These are phyloP conservation scores for Cavia porcellus DNA, from an alignment of 2,113 vertebrate genomes.

Conservation along the genomic window DNA sequence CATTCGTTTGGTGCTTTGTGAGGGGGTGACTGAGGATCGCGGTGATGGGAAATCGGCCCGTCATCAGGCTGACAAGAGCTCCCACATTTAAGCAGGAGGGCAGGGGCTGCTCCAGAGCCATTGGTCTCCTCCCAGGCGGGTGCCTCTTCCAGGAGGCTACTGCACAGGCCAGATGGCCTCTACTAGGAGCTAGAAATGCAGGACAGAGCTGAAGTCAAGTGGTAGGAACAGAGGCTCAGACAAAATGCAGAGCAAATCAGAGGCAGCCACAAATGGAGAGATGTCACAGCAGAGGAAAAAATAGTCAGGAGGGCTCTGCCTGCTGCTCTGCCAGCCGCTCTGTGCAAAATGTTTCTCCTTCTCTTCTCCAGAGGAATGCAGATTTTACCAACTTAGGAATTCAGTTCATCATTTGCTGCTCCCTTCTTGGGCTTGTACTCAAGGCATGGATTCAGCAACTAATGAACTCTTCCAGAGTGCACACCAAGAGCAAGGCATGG, in stretches of 20 bases:
- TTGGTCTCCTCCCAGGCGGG: neutral
- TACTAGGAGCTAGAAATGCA: slow-evolving; percentile 68
- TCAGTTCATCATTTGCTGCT: neutral
- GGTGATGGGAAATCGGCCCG: slow-evolving; percentile 65
- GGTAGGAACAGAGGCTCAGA: slow-evolving; percentile 57
- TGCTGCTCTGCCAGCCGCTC: slow-evolving; percentile 77
- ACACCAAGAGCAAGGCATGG: neutral
- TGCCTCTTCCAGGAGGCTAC: slow-evolving; percentile 56
- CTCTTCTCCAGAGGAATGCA: slow-evolving; percentile 57
- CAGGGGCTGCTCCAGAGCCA: slow-evolving; percentile 26
- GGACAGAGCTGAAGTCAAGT: slow-evolving; percentile 51
- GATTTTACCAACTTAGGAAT: slow-evolving; percentile 42
- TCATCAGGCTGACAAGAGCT: slow-evolving; percentile 64
- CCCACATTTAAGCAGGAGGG: neutral
- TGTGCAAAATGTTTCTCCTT: neutral
- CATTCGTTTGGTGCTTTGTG: slow-evolving; percentile 54
- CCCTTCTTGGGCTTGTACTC: neutral
- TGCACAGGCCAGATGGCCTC: slow-evolving; percentile 76
- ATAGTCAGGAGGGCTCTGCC: slow-evolving; percentile 69
- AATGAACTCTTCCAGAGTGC: neutral
- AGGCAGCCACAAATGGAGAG: slow-evolving; percentile 73
- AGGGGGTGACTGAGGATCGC: slow-evolving; percentile 54
- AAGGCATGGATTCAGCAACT: neutral
- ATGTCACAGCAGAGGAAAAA: slow-evolving; percentile 80
- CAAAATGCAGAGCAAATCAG: slow-evolving; percentile 66